Base-by-base conservation (phyloP, 2,797 vertebrate species). In the Molothrus aeneus region DNA sequence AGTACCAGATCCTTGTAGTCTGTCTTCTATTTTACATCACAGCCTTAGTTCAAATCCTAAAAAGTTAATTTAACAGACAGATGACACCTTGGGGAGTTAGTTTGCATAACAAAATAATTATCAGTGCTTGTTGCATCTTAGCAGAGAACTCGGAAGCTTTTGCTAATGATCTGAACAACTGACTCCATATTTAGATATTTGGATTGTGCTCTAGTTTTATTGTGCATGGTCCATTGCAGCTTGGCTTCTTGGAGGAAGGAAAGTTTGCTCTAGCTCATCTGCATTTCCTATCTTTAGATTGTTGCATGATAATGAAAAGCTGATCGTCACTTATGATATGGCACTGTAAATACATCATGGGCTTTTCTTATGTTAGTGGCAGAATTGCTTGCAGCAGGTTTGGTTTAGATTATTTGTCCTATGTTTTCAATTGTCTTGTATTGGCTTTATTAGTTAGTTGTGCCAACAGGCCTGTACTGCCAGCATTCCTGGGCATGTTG, bases 91-190 rank as follows among this genome's bases (percentile, higher is more conserved):
- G 34, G 89, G 53, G 85, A 79, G 32, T 92, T 77, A 83, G 47
- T 88, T 48, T 89, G 61, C 26, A 21, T 80, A 69, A 92, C 63
- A 84, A 92, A 97, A 96, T 90, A 88, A 90, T 91, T 96, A 74
- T 71, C 71, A 91, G 88, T 68, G 53, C 68, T 95, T 73, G 47
- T 89, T 80, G 18, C 29, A 2, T 60, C 56, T 79, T n/a, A n/a
- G 51, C 63, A 70, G 48, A 63, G 34, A 75, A 40, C 15, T 78
- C 43, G 38, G 36, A 77, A 59, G 26, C 74, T 94, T 85, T 88
- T 86, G n/a, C 64, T 92, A 56, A 51, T 66, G 36, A 73, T 69
- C 43, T 48, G 48, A 51, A 72, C 40, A 85, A 85, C 47, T 10
- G 32, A 31, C 47, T 91, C 48, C 24, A 18, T 45, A 71, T 86